phyloP scores from a whole-genome alignment of 2,888 invertebrate genomes.

The Boloria euphrosyne region DNA sequence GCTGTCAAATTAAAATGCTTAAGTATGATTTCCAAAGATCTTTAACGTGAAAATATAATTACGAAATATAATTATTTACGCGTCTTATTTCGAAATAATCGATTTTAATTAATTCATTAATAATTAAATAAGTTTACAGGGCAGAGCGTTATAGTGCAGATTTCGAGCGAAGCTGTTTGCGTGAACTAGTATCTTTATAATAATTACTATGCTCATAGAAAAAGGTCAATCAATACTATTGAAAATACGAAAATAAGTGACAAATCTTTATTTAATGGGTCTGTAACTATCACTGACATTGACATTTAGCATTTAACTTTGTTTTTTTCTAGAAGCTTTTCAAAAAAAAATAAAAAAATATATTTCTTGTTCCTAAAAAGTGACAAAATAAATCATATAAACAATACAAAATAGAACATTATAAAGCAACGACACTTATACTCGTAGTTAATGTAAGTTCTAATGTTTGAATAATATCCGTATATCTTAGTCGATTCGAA shows the following conservation, averaged over 20 bases:
- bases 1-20: slow-evolving; percentile 4
- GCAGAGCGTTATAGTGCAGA: slow-evolving; percentile 53
- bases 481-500: slow-evolving; percentile 48
- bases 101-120: slow-evolving; percentile 20
- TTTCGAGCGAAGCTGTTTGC: slow-evolving; percentile 9
- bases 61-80: neutral
- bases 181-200: neutral
- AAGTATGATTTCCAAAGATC: slow-evolving; percentile 22
- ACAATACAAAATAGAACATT: neutral
- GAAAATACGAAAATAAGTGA: too few species aligned
- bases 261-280: too few species aligned
- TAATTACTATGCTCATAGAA: too few species aligned
- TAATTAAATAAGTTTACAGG: slow-evolving; percentile 38
- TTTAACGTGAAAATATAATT: slow-evolving; percentile 5
- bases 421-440: neutral
- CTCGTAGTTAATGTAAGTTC: neutral
- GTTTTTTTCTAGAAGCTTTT: too few species aligned
- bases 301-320: too few species aligned
- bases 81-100: slow-evolving; percentile 1
- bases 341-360: too few species aligned
- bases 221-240: too few species aligned
- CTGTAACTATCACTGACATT: too few species aligned
- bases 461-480: slow-evolving; percentile 8
- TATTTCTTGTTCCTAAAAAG: too few species aligned
- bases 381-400: neutral